Evolutionary conservation across 2,113 vertebrate species (phyloP).

Genomic region (Nipponia nippon): DNA sequence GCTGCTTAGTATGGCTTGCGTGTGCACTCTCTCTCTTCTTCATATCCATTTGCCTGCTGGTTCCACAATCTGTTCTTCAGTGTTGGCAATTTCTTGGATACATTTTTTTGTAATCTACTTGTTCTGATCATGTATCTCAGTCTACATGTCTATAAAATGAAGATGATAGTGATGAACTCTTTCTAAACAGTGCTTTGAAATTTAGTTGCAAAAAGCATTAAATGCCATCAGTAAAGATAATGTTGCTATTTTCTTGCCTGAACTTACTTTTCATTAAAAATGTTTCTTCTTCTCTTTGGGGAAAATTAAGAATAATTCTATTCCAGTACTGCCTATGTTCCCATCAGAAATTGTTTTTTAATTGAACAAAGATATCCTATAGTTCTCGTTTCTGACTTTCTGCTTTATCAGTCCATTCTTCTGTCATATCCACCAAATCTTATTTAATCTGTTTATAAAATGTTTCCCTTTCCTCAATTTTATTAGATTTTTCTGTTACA

Average conservation of each 20-base stretch:
- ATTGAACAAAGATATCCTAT: background rate
- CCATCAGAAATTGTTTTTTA: background rate
- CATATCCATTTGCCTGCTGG: conserved; percentile 11
- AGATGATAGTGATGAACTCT: background rate
- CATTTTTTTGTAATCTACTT: background rate
- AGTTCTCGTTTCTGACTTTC: background rate
- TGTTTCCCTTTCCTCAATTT: background rate
- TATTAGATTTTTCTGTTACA: background rate
- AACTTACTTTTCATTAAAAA: background rate
- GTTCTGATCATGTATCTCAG: background rate
- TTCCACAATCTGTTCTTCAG: conserved; percentile 29
- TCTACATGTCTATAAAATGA: background rate
- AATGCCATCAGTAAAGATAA: background rate
- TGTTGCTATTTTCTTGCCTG: background rate
- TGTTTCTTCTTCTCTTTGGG: background rate
- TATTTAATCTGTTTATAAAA: background rate
- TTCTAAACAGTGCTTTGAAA: background rate
- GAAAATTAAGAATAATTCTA: background rate
- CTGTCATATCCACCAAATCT: background rate
- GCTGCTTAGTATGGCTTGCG: background rate
- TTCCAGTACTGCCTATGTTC: background rate
- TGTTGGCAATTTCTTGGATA: background rate
- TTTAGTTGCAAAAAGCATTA: background rate
- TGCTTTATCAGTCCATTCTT: background rate
- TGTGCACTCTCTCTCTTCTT: background rate